Evolutionary conservation across 2,113 vertebrate genomes (phyloP), one percentile per base, ranked within the genome.

Genomic region (Lycaon pictus): DNA sequence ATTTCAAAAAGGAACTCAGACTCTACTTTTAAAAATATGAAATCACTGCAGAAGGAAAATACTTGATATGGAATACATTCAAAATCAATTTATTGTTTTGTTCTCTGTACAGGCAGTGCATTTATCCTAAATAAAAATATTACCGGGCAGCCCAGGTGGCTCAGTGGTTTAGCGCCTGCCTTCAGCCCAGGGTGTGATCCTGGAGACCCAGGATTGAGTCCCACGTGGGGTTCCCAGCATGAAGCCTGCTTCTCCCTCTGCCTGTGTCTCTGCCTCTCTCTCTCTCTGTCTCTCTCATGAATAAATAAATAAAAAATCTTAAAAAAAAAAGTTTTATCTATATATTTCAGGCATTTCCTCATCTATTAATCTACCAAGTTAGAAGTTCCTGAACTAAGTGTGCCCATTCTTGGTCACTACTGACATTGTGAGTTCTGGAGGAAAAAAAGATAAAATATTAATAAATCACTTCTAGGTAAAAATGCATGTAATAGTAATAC

Each of bases 1-100:
- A 92, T 86, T 89, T 92, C 35, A 92, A 92, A 51, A 32, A 95
- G 22, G 35, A 81, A 96, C 76, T 58, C 69, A 74, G 37, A 88
- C 15, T 88, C 19, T 4, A 80, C 6, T 55, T 82, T 51, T 1
- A 23, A 90, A 85, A 35, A 51, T 12, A 81, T 25, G 80, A 93
- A 88, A 76, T 89, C 74, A 56, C 53, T n/a, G 7, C 4, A 53
- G 53, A 16, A 85, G 48, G 43, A 82, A 89, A 96, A 92, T 37
- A 85, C 7, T n/a, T 65, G 27, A 29, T 22, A 53, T 67, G 3
- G 27, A 29, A 53, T 19, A n/a, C 58, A 76, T 71, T 93, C n/a
- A 71, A 93, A 92, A 77, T 37, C 58, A 83, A 56, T 65, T 51
- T 53, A 35, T 51, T 80, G 22, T 84, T 95, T 89, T 86, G 79